A percentile compares a stretch with the other conserved stretches of the same genome.
phyloP scores from a whole-genome alignment of 2,797 vertebrate genomes.

The Lutjanus campechanus region DNA sequence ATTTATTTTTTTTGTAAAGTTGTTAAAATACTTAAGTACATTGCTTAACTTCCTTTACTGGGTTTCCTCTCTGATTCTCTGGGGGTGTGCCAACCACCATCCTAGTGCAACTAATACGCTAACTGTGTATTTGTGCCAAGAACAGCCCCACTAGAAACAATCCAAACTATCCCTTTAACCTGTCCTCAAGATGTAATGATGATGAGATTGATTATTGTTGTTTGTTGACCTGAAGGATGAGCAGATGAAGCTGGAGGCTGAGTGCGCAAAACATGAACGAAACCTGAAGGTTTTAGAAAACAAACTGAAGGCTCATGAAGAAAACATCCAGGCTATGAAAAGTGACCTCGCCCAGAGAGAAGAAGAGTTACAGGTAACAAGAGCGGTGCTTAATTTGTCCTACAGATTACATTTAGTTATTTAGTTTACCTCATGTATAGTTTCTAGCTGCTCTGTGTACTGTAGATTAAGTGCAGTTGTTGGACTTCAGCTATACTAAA shows the following conservation, averaged over 20 bases:
- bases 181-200: neutral
- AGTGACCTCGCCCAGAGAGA: constrained; percentile 47
- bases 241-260: constrained; percentile 61
- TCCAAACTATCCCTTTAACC: neutral
- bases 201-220: neutral
- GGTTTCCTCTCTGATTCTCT: no score
- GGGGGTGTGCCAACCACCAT: no score
- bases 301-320: constrained; percentile 48
- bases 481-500: neutral
- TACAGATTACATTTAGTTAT: no score
- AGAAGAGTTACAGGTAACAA: constrained; percentile 62
- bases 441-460: neutral
- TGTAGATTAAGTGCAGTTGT: neutral
- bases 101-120: no score
- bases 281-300: constrained; percentile 53
- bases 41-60: no score
- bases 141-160: no score
- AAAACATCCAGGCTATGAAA: constrained; percentile 57
- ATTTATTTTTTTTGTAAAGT: no score
- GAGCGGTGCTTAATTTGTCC: neutral
- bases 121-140: no score
- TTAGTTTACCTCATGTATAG: neutral
- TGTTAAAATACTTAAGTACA: no score
- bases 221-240: constrained; percentile 53
- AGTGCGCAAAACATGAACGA: constrained; percentile 42